A percentile compares a stretch with the other conserved stretches of the same genome.
phyloP scores from a whole-genome alignment of 2,797 vertebrate species.

The Acrossocheilus wenchowensis region DNA sequence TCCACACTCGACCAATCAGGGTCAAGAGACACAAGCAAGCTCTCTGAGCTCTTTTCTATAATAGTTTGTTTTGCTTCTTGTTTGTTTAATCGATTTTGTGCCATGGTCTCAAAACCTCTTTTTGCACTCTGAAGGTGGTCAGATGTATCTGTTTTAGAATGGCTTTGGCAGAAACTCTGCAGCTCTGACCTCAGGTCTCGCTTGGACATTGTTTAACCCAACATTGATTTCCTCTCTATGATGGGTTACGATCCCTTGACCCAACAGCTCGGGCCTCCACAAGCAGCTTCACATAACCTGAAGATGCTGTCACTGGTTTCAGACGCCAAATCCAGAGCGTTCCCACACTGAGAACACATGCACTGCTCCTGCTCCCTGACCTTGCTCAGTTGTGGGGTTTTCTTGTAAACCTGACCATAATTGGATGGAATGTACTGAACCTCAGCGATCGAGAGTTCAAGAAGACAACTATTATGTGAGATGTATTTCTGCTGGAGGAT shows the following conservation, averaged over 20 bases:
- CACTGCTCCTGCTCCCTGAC: conserved; percentile 7
- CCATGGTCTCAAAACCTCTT: neutral
- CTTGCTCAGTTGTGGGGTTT: conserved; percentile 29
- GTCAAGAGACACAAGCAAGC: neutral
- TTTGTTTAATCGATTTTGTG: conserved; percentile 17
- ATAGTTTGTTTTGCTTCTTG: conserved; percentile 7
- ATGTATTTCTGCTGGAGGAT: conserved; percentile 41
- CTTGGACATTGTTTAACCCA: neutral
- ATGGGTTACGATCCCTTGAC: neutral
- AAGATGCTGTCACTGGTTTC: neutral
- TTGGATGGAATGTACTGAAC: conserved; percentile 47
- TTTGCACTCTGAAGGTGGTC: neutral
- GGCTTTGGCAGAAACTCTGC: neutral
- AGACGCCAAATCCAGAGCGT: conserved; percentile 11
- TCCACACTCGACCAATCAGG: conserved; percentile 10
- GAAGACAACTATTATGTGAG: conserved; percentile 55
- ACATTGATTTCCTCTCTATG: neutral
- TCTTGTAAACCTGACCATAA: conserved; percentile 47
- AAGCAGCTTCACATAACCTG: neutral
- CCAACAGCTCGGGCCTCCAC: neutral
- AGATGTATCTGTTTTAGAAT: neutral
- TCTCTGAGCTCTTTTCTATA: neutral
- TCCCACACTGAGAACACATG: conserved; percentile 17
- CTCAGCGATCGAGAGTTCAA: conserved; percentile 53
- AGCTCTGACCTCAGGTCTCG: neutral